Evolutionary conservation across 1,140 invertebrate genomes (phyloP), one percentile per base, ranked within the genome.

Genomic region (Carposina sasakii): DNA sequence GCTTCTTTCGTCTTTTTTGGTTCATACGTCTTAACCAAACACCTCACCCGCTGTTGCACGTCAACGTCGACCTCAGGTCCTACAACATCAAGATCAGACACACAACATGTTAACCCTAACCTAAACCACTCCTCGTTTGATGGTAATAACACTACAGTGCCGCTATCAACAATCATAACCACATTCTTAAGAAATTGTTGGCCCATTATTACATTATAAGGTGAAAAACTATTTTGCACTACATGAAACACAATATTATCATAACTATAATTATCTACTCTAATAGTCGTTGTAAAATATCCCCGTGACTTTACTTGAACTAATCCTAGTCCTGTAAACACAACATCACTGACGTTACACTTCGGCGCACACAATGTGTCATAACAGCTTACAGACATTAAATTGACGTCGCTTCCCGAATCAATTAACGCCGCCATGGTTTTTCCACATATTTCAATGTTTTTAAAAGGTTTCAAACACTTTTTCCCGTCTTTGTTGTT

Each of bases 1-100:
- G 43, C 44, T 22, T 60, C 40, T 6, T 28, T 50, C 2, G 41
- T 23, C 24, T 58, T 6, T 10, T 16, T 0, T 5, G 48, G 48
- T 1, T 22, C 2, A 22, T 50, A 50, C 2, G 13, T 24, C 12
- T 47, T 23, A 3, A 47, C 33, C 17, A 47, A 6, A 28, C 12
- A 22, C 21, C 22, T 15, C 0, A 16, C 13, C 8, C 37, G 0
- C 19, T 10, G 12, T 5, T 19, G 13, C 1, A 0, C 13, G 22
- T 10, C 3, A n/a, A 17, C 15, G 30, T 26, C 2, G 2, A 42
- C 24, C 9, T 26, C 10, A 37, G n/a, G n/a, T n/a, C 31, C 34
- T 19, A 17, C 8, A 19, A 37, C 4, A 37, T 19, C 34, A 20
- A 19, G 16, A 37, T 8, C 9, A 19, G 8, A 37, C 2, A 19